phyloP scores from a whole-genome alignment of 1,140 invertebrate genomes.

The Drosophila pandora region DNA sequence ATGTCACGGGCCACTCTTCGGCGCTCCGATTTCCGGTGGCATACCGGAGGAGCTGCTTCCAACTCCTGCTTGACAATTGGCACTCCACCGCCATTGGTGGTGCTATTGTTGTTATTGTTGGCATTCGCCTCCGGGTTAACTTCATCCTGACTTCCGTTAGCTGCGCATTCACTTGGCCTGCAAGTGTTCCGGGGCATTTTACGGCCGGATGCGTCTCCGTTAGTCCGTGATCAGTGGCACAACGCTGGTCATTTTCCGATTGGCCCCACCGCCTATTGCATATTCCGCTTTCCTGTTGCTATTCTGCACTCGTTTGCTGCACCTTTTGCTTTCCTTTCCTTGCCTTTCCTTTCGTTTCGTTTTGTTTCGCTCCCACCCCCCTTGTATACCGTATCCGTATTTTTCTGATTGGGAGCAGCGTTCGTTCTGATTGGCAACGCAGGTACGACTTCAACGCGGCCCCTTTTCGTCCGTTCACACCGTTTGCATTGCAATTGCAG shows the following conservation, averaged over 20 bases:
- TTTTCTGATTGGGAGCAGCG: slow-evolving; percentile 69
- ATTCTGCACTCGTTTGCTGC: slow-evolving; percentile 3
- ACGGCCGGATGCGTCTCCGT: slow-evolving; percentile 63
- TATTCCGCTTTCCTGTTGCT: slow-evolving; percentile 19
- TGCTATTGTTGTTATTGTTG: slow-evolving; percentile 37
- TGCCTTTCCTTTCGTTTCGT: slow-evolving; percentile 55
- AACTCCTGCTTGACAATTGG: slow-evolving; percentile 66
- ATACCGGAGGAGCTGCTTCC: slow-evolving; percentile 61
- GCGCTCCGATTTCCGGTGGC: slow-evolving; percentile 77
- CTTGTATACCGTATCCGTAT: slow-evolving; percentile 15
- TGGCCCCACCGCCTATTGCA: slow-evolving; percentile 27
- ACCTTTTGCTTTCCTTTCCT: slow-evolving; percentile 26
- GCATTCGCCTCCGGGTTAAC: slow-evolving; percentile 6
- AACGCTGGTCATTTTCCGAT: slow-evolving; percentile 63
- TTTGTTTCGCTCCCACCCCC: slow-evolving; percentile 43
- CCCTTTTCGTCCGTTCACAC: slow-evolving; percentile 24
- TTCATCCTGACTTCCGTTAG: slow-evolving; percentile 45
- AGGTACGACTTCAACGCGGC: slow-evolving; percentile 25
- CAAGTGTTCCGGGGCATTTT: slow-evolving; percentile 80
- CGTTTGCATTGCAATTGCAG: slow-evolving; percentile 38
- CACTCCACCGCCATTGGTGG: slow-evolving; percentile 13
- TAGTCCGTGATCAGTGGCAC: slow-evolving; percentile 38
- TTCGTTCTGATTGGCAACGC: slow-evolving; percentile 66
- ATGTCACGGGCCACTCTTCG: slow-evolving; percentile 82
- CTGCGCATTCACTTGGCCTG: slow-evolving; percentile 75